Evolutionary conservation across 64 coral and sea anemone genomes (phyloP).

Genomic region (Montipora efflorescens): DNA sequence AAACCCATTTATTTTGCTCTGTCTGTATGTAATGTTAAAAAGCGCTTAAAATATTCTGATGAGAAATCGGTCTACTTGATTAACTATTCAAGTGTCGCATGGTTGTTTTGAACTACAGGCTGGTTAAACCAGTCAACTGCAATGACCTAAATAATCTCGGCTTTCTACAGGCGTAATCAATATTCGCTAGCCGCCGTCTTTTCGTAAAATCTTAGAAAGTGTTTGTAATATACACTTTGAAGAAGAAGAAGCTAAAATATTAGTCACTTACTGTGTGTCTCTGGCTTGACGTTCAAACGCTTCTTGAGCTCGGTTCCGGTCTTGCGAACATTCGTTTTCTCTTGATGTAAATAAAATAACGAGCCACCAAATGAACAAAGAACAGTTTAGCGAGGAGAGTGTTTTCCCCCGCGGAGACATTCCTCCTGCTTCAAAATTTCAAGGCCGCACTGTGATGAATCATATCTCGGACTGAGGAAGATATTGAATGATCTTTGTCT

Average conservation of each 20-base stretch:
- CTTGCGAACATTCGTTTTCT: neutral
- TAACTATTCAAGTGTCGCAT: neutral
- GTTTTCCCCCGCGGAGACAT: neutral
- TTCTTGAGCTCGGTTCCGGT: neutral
- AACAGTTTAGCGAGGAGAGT: neutral
- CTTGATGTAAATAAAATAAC: neutral
- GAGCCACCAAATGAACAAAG: neutral
- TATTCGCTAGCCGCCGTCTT: neutral
- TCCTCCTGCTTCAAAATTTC: neutral
- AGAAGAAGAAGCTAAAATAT: neutral
- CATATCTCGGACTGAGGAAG: neutral
- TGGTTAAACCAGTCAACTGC: neutral
- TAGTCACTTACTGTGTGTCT: slow-evolving; percentile 23
- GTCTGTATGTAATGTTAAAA: neutral
- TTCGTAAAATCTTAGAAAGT: neutral
- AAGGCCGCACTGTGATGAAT: neutral
- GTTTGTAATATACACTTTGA: neutral
- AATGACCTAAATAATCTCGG: neutral
- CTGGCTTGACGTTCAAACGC: neutral
- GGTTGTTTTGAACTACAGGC: neutral
- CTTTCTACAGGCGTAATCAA: neutral
- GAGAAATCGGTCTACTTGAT: neutral
- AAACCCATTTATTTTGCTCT: neutral
- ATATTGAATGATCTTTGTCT: neutral
- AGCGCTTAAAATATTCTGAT: neutral